Base-by-base conservation (phyloP, 2,113 vertebrate species). In the Sinocyclocheilus anshuiensis region DNA sequence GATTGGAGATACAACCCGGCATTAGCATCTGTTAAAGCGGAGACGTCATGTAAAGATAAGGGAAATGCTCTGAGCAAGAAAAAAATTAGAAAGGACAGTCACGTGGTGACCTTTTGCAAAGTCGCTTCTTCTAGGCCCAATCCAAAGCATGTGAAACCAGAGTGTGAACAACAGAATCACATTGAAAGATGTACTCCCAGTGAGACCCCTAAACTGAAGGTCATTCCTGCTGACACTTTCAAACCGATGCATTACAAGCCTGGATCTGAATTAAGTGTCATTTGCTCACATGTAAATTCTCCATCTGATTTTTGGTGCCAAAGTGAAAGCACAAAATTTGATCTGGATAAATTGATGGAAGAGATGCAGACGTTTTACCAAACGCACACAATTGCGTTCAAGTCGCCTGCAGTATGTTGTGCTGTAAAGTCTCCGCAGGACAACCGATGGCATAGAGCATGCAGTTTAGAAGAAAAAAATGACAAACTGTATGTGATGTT, bases 231-330 rank as follows among this genome's bases (percentile, higher is more conserved):
- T 2, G 59, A 87, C 3, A 20, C 20, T 22, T 90, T 94, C 75
- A 97, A 94, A 89, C 86, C 91, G 8, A 77, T 93, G 26, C 71
- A 61, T 12, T 94, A 97, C 90, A 94, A 94, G 42, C 95, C 95
- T 50, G 97, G 97, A 81, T 84, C 84, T 88, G 86, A 95, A 87
- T 83, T 96, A 13, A 79, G 94, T 86, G 96, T 98, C 1, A 77
- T 81, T 1, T 97, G 96, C 89, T 95, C 93, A 69, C 90, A 87
- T 55, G 61, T 94, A 55, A 91, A 57, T 87, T 96, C 97, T 6
- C 96, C 95, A 77, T 92, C 90, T 50, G 93, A 97, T 81, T 98
- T 99, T 90, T 98, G 95, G 88, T 98, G 97, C 90, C 97, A 97
- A 88, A 89, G 93, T 45, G 90, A 87, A 18, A 92, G 90, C 78